Percentiles rank a stretch among this genome's conserved stretches.
These are phyloP conservation scores for Syngnathus typhle DNA, from an alignment of 2,113 vertebrate genomes.

Conservation along the genomic window DNA sequence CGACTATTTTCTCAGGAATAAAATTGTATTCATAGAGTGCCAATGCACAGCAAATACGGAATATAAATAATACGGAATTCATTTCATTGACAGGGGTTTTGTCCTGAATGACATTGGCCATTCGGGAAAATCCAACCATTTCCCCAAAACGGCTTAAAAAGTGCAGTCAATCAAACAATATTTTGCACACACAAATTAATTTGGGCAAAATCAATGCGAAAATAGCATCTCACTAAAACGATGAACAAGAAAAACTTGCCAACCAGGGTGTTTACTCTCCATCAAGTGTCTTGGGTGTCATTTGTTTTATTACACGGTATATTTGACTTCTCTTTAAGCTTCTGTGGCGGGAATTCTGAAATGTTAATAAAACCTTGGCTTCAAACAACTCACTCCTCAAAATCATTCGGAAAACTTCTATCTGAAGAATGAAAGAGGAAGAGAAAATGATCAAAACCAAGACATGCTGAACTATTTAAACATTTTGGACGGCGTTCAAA, in stretches of 20 bases:
- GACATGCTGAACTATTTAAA: neutral
- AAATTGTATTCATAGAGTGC: neutral
- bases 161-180: neutral
- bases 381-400: neutral
- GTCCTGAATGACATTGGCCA: too few species aligned
- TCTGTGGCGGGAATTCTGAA: neutral
- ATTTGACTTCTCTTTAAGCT: neutral
- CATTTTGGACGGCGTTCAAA: neutral
- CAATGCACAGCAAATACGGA: neutral
- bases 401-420: neutral
- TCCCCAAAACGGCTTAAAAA: too few species aligned
- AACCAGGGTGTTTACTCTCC: neutral
- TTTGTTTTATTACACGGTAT: neutral
- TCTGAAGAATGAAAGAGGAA: neutral
- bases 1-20: neutral
- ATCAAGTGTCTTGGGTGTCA: neutral
- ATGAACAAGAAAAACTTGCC: neutral
- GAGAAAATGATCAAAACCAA: neutral
- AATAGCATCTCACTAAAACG: neutral
- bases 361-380: neutral
- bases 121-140: neutral
- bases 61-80: too few species aligned
- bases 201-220: neutral
- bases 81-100: too few species aligned
- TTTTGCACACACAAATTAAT: neutral